Conservation (phyloP, 2,113 vertebrate genomes). For the Glareola pratincola region DNA sequence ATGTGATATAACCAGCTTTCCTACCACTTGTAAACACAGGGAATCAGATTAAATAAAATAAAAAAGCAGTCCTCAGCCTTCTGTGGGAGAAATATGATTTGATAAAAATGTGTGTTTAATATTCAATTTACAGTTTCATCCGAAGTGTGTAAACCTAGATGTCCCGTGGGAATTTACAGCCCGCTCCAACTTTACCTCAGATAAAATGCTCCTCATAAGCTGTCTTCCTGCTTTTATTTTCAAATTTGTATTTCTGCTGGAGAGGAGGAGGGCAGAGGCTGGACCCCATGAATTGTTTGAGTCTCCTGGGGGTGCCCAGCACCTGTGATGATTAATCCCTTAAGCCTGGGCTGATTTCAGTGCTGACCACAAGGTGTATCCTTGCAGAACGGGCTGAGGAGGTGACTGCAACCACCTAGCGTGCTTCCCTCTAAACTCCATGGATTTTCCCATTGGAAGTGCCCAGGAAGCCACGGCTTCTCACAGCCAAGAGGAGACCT, state of each 20-base stretch:
- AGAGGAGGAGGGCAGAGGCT: neutral
- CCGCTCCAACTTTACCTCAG: conserved; percentile 6
- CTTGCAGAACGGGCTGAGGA: neutral
- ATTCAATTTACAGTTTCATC: conserved; percentile 45
- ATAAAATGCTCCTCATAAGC: conserved; percentile 16
- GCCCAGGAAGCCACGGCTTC: neutral
- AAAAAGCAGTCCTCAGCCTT: conserved; percentile 1
- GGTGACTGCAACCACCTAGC: rapidly evolving
- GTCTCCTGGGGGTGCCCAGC: neutral
- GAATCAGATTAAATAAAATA: conserved; percentile 45
- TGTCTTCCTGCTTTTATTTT: conserved; percentile 36
- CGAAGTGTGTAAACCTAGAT: conserved; percentile 20
- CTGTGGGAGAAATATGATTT: conserved; percentile 13
- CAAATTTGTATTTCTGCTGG: neutral
- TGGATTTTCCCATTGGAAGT: neutral
- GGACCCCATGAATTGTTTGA: neutral
- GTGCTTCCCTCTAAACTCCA: neutral
- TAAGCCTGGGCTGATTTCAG: neutral
- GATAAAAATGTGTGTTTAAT: conserved; percentile 40
- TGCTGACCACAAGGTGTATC: neutral
- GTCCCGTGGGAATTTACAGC: neutral
- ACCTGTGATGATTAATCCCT: neutral
- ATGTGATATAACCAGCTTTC: conserved; percentile 24
- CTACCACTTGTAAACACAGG: conserved; percentile 6
- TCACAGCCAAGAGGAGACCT: neutral